Conservation (phyloP, 2,113 vertebrate species). For the Arothron firmamentum region DNA sequence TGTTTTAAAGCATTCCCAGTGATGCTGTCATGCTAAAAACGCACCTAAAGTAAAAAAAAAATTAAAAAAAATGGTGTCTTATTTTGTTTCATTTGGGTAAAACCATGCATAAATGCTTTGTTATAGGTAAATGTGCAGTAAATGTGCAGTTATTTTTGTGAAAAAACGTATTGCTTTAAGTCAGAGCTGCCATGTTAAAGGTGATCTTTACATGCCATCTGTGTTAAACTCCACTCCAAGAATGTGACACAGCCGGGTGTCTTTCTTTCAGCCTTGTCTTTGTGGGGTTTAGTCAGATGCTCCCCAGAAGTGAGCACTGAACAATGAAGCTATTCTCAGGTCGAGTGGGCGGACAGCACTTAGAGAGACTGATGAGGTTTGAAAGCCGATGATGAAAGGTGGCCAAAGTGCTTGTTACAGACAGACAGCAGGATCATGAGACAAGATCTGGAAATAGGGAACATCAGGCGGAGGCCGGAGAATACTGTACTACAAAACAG, state of each 20-base stretch:
- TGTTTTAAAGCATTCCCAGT: too few species aligned
- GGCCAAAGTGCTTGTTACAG: constrained; percentile 53
- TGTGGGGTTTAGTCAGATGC: constrained; percentile 30
- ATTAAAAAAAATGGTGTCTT: too few species aligned
- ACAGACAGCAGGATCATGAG: constrained; percentile 27
- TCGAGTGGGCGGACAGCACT: constrained; percentile 43
- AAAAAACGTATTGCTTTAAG: too few species aligned
- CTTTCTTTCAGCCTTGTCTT: constrained; percentile 8
- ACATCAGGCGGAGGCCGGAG: constrained; percentile 28
- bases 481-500: constrained; percentile 8
- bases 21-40: too few species aligned
- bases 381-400: constrained; percentile 47
- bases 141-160: too few species aligned
- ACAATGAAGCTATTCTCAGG: constrained; percentile 62
- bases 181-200: too few species aligned
- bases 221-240: background rate
- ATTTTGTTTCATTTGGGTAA: too few species aligned
- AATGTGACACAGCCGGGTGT: constrained; percentile 18
- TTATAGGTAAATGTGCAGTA: too few species aligned
- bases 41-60: too few species aligned
- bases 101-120: too few species aligned
- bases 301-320: constrained; percentile 26
- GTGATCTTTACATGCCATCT: too few species aligned
- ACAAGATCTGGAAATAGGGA: constrained; percentile 17
- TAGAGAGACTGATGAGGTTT: constrained; percentile 23